Conservation (phyloP, 2,113 vertebrate species). For the Bothrops jararaca region DNA sequence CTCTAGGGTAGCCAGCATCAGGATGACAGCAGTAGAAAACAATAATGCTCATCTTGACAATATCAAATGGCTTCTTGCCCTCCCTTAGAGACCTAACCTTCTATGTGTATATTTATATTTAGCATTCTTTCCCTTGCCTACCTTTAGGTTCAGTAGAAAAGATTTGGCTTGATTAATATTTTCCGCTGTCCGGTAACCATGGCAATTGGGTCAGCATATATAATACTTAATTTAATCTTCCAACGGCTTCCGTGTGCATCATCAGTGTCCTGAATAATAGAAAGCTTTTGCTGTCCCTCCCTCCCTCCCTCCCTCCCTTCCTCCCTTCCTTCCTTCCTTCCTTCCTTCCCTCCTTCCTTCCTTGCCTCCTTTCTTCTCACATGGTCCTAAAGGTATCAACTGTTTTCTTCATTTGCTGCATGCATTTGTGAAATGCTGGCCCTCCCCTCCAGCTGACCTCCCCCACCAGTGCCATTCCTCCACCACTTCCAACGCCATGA, state of each 20-base stretch:
- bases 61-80: slow-evolving; percentile 51
- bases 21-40: not conserved
- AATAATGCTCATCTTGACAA: slow-evolving; percentile 58
- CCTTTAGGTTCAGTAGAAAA: slow-evolving; percentile 75
- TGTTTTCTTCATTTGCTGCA: slow-evolving; percentile 46
- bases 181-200: slow-evolving; percentile 98
- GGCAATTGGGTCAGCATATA: slow-evolving; percentile 99
- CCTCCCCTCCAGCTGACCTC: slow-evolving; percentile 27
- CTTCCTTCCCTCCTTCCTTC: not conserved
- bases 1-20: slow-evolving; percentile 30
- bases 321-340: slow-evolving; percentile 43
- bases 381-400: slow-evolving; percentile 72
- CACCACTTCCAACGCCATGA: slow-evolving; percentile 59
- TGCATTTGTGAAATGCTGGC: slow-evolving; percentile 46
- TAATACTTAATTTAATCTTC: slow-evolving; percentile 99
- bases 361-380: slow-evolving; percentile 59
- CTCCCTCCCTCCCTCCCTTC: slow-evolving; percentile 21
- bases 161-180: slow-evolving; percentile 97
- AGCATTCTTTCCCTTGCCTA: slow-evolving; percentile 56
- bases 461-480: slow-evolving; percentile 20
- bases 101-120: slow-evolving; percentile 74
- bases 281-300: slow-evolving; percentile 69
- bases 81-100: slow-evolving; percentile 47
- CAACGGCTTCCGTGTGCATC: slow-evolving; percentile 77
- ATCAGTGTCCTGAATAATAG: slow-evolving; percentile 80